Evolutionary conservation across 2,113 vertebrate genomes (phyloP).

Genomic region (Neolamprologus fasciatus): DNA sequence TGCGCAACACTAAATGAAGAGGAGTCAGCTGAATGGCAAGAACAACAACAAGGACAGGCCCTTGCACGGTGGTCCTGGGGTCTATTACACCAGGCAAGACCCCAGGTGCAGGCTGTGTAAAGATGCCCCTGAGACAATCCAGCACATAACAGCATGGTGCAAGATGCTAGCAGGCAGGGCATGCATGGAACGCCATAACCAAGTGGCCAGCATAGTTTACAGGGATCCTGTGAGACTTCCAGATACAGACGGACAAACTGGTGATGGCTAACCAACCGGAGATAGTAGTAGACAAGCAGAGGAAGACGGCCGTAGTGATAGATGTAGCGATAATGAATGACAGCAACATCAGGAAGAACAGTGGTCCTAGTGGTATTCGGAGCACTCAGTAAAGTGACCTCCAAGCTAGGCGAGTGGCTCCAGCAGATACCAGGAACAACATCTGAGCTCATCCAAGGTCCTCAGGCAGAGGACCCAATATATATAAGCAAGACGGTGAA

Average conservation of each 20-base stretch:
- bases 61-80: not conserved
- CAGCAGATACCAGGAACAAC: not conserved
- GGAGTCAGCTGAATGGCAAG: not conserved
- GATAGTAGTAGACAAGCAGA: not conserved
- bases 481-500: not conserved
- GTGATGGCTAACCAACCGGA: not conserved
- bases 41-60: not conserved
- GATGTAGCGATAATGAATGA: not conserved
- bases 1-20: not conserved
- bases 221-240: not conserved
- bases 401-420: not conserved
- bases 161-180: not conserved
- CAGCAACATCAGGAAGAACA: not conserved
- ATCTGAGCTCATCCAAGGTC: not conserved
- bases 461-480: not conserved
- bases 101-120: not conserved
- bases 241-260: not conserved
- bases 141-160: not conserved
- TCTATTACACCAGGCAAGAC: not conserved
- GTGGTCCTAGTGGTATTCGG: not conserved
- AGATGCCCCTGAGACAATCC: not conserved
- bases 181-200: not conserved
- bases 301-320: not conserved
- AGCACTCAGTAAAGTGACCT: not conserved
- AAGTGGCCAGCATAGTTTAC: not conserved